These are phyloP conservation scores for Chiroxiphia lanceolata DNA, from an alignment of 2,797 vertebrate genomes.

Conservation along the genomic window DNA sequence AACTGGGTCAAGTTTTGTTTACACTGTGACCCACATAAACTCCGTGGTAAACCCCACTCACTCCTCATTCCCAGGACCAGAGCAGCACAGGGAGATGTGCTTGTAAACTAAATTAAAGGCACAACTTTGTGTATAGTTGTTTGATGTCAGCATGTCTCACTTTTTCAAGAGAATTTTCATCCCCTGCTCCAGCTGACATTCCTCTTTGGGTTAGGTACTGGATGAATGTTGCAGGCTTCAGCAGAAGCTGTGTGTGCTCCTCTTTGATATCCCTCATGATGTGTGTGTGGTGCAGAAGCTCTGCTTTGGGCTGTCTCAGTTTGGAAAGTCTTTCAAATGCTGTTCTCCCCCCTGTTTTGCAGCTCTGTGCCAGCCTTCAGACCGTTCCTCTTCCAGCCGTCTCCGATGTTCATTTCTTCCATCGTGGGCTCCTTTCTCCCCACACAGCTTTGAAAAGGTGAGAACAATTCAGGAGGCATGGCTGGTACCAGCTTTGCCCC, in stretches of 20 bases:
- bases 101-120: not conserved
- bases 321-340: not conserved
- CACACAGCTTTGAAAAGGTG: not conserved
- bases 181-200: not conserved
- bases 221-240: not conserved
- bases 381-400: not conserved
- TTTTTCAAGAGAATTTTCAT: not conserved
- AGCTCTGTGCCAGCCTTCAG: not conserved
- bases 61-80: not conserved
- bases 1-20: not conserved
- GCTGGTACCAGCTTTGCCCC: not conserved
- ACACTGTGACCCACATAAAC: not conserved
- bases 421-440: not conserved
- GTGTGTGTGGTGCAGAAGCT: not conserved
- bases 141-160: not conserved
- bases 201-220: not conserved
- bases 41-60: not conserved
- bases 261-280: fast-evolving
- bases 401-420: not conserved
- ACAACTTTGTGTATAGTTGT: not conserved
- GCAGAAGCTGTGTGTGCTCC: not conserved
- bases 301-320: not conserved
- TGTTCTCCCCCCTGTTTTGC: not conserved
- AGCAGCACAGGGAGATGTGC: not conserved
- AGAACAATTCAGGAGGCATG: not conserved